phyloP scores from a whole-genome alignment of 2,888 invertebrate genomes.

The Agrypnus murinus region DNA sequence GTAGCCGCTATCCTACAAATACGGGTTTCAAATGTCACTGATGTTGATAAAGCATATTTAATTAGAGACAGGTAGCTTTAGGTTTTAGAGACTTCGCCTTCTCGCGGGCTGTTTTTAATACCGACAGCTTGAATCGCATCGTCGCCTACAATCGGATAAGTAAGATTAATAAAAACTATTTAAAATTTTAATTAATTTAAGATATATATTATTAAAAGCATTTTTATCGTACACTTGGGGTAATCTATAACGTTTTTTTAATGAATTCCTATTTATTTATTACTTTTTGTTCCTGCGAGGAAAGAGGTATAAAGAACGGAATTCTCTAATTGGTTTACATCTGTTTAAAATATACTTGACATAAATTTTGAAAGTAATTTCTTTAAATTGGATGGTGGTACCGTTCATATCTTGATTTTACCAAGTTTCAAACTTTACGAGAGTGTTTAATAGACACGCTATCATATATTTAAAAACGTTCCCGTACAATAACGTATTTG shows the following conservation, averaged over 20 bases:
- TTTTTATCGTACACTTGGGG: conserved; percentile 43
- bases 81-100: conserved; percentile 47
- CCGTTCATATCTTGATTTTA: conserved; percentile 49
- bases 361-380: conserved; percentile 53
- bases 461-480: conserved; percentile 16
- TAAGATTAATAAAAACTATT: conserved; percentile 51
- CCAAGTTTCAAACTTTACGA: conserved; percentile 42
- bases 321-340: conserved; percentile 52
- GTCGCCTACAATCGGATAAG: conserved; percentile 46
- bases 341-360: conserved; percentile 50
- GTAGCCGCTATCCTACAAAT: conserved; percentile 54
- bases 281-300: conserved; percentile 29
- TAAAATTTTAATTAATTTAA: conserved; percentile 51
- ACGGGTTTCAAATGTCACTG: conserved; percentile 52
- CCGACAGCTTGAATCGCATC: conserved; percentile 37
- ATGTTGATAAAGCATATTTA: conserved; percentile 54
- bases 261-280: conserved; percentile 31
- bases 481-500: not conserved
- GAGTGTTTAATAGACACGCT: conserved; percentile 27
- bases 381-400: conserved; percentile 46
- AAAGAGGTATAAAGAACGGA: conserved; percentile 39
- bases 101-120: conserved; percentile 42
- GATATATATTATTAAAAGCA: conserved; percentile 50
- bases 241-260: conserved; percentile 43
- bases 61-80: conserved; percentile 54